Evolutionary conservation across 2,797 vertebrate genomes (phyloP).

Genomic region (Antennarius maculatus): DNA sequence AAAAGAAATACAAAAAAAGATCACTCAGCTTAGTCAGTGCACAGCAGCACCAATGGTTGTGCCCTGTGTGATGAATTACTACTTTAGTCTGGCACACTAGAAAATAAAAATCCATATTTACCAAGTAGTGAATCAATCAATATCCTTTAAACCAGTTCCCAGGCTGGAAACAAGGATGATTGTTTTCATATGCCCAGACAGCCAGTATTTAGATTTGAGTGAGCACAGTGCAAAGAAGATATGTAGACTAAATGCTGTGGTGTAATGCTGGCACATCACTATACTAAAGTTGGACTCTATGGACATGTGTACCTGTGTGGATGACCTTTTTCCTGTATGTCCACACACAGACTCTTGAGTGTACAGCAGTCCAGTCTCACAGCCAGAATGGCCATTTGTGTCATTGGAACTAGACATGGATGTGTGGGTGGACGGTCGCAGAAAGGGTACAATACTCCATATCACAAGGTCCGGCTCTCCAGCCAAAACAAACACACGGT

Average conservation of each 20-base stretch:
- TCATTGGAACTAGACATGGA: conserved; percentile 62
- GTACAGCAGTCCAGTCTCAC: background rate
- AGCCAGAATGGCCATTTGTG: conserved; percentile 50
- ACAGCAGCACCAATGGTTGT: conserved; percentile 18
- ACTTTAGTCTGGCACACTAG: conserved; percentile 41
- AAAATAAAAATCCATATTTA: conserved; percentile 43
- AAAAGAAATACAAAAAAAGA: conserved; percentile 11
- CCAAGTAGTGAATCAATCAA: conserved; percentile 63
- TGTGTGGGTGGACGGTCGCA: conserved; percentile 55
- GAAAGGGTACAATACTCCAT: conserved; percentile 47
- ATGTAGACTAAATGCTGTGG: conserved; percentile 64
- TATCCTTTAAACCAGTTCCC: conserved; percentile 51
- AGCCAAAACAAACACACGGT: conserved; percentile 61
- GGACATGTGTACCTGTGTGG: conserved; percentile 29
- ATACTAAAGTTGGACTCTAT: conserved; percentile 55
- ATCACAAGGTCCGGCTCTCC: conserved; percentile 53
- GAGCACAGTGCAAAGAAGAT: conserved; percentile 54
- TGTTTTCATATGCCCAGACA: conserved; percentile 67
- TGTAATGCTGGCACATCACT: conserved; percentile 48
- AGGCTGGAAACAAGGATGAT: conserved; percentile 49
- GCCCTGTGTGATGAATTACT: conserved; percentile 46
- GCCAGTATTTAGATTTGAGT: conserved; percentile 68
- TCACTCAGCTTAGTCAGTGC: conserved; percentile 5
- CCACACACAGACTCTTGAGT: conserved; percentile 28
- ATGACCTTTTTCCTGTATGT: conserved; percentile 15